A percentile compares a stretch with the other conserved stretches of the same genome.
Conservation (phyloP, 1,140 invertebrate species). For the Bombus pyrosoma region DNA sequence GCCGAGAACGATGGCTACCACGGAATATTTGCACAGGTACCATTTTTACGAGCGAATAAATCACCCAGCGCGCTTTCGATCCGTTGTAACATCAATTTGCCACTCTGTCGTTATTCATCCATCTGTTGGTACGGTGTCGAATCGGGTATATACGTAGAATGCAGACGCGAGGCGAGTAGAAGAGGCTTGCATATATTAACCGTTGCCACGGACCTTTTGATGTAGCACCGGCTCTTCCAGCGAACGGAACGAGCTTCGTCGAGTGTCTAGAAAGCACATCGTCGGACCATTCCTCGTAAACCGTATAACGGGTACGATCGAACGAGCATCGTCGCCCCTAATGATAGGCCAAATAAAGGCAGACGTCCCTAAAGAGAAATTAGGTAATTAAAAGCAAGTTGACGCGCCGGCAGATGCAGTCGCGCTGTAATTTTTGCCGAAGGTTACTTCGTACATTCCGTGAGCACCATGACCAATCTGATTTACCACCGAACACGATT, state of each 20-base stretch:
- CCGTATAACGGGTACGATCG: constrained; percentile 60
- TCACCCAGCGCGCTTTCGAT: constrained; percentile 35
- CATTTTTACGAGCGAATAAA: constrained; percentile 48
- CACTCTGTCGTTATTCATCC: constrained; percentile 51
- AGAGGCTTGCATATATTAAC: constrained; percentile 42
- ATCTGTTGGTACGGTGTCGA: constrained; percentile 43
- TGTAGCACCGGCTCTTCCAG: constrained; percentile 55
- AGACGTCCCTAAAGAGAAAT: constrained; percentile 47
- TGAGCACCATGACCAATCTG: background rate
- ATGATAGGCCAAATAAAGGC: constrained; percentile 64
- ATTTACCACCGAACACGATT: background rate
- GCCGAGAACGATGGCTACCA: background rate
- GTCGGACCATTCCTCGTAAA: constrained; percentile 55
- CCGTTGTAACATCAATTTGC: constrained; percentile 47
- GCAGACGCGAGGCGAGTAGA: background rate
- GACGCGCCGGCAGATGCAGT: background rate
- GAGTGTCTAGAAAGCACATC: constrained; percentile 58
- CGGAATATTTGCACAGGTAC: constrained; percentile 25
- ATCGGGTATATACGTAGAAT: background rate
- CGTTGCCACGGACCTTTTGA: constrained; percentile 55
- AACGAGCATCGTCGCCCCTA: constrained; percentile 31
- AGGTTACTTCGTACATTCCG: constrained; percentile 12
- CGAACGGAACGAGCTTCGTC: constrained; percentile 28
- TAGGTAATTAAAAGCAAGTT: constrained; percentile 42
- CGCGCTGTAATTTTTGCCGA: background rate